These are phyloP conservation scores for Cheilosia grossa DNA, from an alignment of 2,888 invertebrate genomes.

Conservation along the genomic window DNA sequence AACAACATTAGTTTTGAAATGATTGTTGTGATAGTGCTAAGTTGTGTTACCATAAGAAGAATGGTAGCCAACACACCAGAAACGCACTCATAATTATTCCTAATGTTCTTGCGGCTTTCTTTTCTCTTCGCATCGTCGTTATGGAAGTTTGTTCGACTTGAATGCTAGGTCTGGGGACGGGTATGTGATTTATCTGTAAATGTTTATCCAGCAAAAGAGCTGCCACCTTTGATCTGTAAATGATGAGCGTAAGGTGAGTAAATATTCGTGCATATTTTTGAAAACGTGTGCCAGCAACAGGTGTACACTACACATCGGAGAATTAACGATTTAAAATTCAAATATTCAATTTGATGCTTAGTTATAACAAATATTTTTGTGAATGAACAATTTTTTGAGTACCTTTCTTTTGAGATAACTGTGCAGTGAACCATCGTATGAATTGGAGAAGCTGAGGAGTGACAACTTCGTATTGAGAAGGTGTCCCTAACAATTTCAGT, in stretches of 20 bases:
- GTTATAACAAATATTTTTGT: too few relatives aligned
- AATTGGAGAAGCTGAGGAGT: too few relatives aligned
- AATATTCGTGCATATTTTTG: not conserved
- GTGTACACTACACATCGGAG: not conserved
- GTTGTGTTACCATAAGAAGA: conserved; percentile 91
- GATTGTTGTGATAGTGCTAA: not conserved
- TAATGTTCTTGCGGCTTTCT: conserved; percentile 95
- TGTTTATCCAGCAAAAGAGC: conserved; percentile 94
- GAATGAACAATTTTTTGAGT: too few relatives aligned
- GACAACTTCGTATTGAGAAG: too few relatives aligned
- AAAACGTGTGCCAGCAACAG: not conserved
- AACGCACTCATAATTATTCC: conserved; percentile 99
- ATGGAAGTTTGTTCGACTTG: conserved; percentile 90
- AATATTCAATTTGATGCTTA: too few relatives aligned
- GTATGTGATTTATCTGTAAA: conserved; percentile 94
- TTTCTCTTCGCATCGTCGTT: conserved; percentile 94
- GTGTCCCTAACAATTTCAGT: too few relatives aligned
- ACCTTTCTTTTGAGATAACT: too few relatives aligned
- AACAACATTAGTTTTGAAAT: not conserved
- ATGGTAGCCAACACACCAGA: conserved; percentile 97
- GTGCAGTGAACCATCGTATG: too few relatives aligned
- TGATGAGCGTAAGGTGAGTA: not conserved
- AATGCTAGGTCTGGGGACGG: conserved; percentile 87
- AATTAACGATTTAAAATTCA: not conserved
- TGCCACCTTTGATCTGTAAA: conserved; percentile 92